Evolutionary conservation across 2,113 vertebrate genomes (phyloP).

Genomic region (Oreochromis tanganicae): DNA sequence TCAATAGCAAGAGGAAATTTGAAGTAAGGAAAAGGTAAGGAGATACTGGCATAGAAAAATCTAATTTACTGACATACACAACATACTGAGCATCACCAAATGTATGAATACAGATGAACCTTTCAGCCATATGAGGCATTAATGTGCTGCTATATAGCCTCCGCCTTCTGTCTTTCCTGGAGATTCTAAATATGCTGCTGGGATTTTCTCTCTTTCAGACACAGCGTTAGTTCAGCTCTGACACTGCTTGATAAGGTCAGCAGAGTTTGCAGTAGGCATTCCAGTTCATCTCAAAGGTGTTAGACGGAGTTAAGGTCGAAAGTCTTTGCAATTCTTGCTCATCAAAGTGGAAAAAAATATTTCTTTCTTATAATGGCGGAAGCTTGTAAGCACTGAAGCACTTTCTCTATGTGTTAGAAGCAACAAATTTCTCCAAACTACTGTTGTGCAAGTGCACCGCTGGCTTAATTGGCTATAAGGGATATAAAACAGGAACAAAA

Average conservation of each 20-base stretch:
- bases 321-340: not conserved
- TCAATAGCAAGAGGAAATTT: not conserved
- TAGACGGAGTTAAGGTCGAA: not conserved
- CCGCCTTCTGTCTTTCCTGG: not conserved
- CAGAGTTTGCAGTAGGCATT: not conserved
- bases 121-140: not conserved
- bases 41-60: not conserved
- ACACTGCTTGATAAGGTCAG: not conserved
- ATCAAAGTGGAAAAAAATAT: not conserved
- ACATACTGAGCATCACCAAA: not conserved
- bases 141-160: not conserved
- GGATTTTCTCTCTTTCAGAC: not conserved
- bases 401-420: not conserved
- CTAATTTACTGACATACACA: not conserved
- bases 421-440: not conserved
- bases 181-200: not conserved
- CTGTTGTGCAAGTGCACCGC: not conserved
- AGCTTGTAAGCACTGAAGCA: not conserved
- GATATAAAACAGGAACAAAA: not conserved
- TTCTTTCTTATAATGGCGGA: not conserved
- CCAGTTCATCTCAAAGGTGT: not conserved
- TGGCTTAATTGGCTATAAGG: not conserved
- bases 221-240: not conserved
- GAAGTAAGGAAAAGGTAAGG: not conserved
- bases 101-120: not conserved